A percentile compares a stretch with the other conserved stretches of the same genome.
Conservation (phyloP, 2,797 vertebrate species). For the Rhyacichthys aspro region DNA sequence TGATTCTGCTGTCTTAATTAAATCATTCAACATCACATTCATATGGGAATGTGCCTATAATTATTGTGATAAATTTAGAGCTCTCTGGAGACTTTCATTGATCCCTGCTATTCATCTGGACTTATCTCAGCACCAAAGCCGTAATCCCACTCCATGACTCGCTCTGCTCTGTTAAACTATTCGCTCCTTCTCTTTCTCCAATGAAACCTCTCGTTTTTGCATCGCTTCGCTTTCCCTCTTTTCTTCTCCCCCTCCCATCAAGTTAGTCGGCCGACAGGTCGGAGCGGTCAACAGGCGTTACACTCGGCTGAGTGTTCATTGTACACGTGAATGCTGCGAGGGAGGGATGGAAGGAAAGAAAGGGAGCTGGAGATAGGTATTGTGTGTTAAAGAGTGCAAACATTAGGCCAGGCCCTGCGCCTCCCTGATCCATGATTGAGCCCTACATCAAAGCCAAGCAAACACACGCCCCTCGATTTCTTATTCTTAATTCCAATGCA, state of each 20-base stretch:
- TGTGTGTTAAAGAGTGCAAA: slow-evolving; percentile 84
- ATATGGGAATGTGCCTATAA: slow-evolving; percentile 1
- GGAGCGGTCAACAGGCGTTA: slow-evolving; percentile 90
- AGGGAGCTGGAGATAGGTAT: slow-evolving; percentile 80
- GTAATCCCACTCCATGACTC: slow-evolving; percentile 62
- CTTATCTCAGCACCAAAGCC: slow-evolving; percentile 45
- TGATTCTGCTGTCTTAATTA: background rate
- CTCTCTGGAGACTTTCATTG: slow-evolving; percentile 12
- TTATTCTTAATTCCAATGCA: slow-evolving; percentile 56
- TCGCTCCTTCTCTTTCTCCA: slow-evolving; percentile 19
- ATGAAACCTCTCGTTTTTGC: slow-evolving; percentile 38
- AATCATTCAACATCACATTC: background rate
- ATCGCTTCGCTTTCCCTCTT: slow-evolving; percentile 25
- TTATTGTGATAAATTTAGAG: slow-evolving; percentile 15
- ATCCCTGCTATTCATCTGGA: slow-evolving; percentile 14
- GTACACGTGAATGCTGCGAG: slow-evolving; percentile 81
- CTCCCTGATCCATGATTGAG: slow-evolving; percentile 73
- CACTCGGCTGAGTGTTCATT: slow-evolving; percentile 85
- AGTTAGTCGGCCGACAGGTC: slow-evolving; percentile 70
- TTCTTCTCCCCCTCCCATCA: slow-evolving; percentile 22
- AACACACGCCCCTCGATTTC: slow-evolving; percentile 74
- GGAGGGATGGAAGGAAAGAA: slow-evolving; percentile 78
- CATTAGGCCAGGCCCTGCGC: slow-evolving; percentile 68
- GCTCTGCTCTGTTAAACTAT: slow-evolving; percentile 19
- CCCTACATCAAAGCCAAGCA: slow-evolving; percentile 92